Evolutionary conservation across 2,888 invertebrate species (phyloP).

Genomic region (Thymelicus sylvestris): DNA sequence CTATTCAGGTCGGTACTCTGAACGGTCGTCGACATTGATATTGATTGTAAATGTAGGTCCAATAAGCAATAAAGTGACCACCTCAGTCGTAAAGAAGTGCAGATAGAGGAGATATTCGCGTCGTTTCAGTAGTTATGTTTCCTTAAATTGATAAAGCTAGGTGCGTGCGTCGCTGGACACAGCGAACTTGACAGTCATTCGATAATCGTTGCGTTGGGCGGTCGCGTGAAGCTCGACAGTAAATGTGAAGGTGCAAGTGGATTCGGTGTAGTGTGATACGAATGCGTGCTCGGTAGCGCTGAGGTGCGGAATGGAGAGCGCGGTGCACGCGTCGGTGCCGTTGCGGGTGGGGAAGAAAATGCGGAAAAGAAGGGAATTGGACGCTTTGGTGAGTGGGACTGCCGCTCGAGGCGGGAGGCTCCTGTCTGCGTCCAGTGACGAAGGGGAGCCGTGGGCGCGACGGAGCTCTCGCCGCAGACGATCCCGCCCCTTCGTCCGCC

Average conservation of each 20-base stretch:
- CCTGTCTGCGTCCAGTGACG: conserved; percentile 85
- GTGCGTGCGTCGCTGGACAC: conserved; percentile 28
- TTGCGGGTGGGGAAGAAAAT: conserved; percentile 89
- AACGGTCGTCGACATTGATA: conserved; percentile 29
- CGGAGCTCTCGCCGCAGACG: conserved; percentile 66
- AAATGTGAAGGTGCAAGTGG: conserved; percentile 42
- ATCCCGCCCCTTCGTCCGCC: conserved; percentile 82
- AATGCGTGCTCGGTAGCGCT: conserved; percentile 74
- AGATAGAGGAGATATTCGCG: conserved; percentile 16
- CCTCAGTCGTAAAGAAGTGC: conserved; percentile 22
- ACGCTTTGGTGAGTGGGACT: conserved; percentile 87
- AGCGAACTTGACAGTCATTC: conserved; percentile 57
- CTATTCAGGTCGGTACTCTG: conserved; percentile 27
- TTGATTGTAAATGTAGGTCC: conserved; percentile 22
- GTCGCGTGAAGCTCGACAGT: conserved; percentile 59
- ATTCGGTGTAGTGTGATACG: conserved; percentile 51
- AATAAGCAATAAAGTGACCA: conserved; percentile 32
- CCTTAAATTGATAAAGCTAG: conserved; percentile 32
- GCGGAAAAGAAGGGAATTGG: conserved; percentile 90
- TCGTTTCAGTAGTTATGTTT: conserved; percentile 12
- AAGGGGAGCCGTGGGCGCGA: conserved; percentile 83
- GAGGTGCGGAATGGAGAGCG: conserved; percentile 73
- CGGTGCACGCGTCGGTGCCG: conserved; percentile 86
- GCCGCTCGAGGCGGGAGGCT: conserved; percentile 82
- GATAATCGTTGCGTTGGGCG: conserved; percentile 54